Percentiles rank a stretch among this genome's conserved stretches.
These are phyloP conservation scores for zebrafish (Danio rerio) DNA, from an alignment of 2,113 vertebrate genomes.

Conservation along the genomic window GRCz12tu NC_133198.1:27871501-27872000, in stretches of 20 bases:
- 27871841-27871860: conserved; percentile 10
- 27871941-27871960: background rate
- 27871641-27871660: background rate
- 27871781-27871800: background rate
- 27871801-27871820: conserved; percentile 49
- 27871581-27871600: no score
- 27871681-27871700: conserved; percentile 7
- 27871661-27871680: conserved; percentile 8
- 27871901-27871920: no score
- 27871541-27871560: no score
- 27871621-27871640: no score
- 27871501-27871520: no score
- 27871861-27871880: background rate
- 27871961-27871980: no score
- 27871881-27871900: background rate
- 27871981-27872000: no score
- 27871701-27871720: background rate
- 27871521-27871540: no score
- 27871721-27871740: background rate
- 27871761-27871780: conserved; percentile 60
- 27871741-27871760: conserved; percentile 56
- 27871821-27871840: conserved; percentile 6
- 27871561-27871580: no score
- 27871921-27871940: background rate
- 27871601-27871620: no score